A percentile compares a stretch with the other conserved stretches of the same genome.
These are phyloP conservation scores for Psittacara wagleri DNA, from an alignment of 2,113 vertebrate species.

Conservation along the genomic window DNA sequence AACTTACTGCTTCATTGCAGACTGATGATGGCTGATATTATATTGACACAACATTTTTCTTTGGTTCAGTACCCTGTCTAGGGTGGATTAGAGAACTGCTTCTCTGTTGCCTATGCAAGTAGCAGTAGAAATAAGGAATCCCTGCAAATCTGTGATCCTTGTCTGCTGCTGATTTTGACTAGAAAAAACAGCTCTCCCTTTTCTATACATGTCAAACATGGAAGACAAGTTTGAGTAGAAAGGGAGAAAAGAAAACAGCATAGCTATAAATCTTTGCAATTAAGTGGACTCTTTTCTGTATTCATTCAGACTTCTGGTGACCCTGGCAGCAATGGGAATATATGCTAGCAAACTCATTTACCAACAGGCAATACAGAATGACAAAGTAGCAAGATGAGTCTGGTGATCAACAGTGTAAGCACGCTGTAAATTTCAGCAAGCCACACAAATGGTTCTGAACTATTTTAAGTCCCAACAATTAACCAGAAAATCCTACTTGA, in stretches of 20 bases:
- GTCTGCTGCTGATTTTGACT: not conserved
- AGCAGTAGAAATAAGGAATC: constrained; percentile 1
- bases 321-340: constrained; percentile 46
- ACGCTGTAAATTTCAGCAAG: not conserved
- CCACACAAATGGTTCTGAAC: not conserved
- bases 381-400: not conserved
- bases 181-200: constrained; percentile 4
- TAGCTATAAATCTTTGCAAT: constrained; percentile 52
- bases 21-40: not conserved
- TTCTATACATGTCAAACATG: constrained; percentile 9
- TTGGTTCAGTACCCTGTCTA: not conserved
- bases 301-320: constrained; percentile 32
- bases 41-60: not conserved
- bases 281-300: constrained; percentile 9
- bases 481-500: not conserved
- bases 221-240: constrained; percentile 53
- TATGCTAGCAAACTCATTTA: constrained; percentile 21
- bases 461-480: not conserved
- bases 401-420: not conserved
- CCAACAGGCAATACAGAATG: not conserved
- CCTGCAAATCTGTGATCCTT: not conserved
- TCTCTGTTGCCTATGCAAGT: not conserved
- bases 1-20: not conserved
- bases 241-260: constrained; percentile 40
- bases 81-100: not conserved